Evolutionary conservation across 2,113 vertebrate species (phyloP).

Genomic region (Ceratotherium simum): DNA sequence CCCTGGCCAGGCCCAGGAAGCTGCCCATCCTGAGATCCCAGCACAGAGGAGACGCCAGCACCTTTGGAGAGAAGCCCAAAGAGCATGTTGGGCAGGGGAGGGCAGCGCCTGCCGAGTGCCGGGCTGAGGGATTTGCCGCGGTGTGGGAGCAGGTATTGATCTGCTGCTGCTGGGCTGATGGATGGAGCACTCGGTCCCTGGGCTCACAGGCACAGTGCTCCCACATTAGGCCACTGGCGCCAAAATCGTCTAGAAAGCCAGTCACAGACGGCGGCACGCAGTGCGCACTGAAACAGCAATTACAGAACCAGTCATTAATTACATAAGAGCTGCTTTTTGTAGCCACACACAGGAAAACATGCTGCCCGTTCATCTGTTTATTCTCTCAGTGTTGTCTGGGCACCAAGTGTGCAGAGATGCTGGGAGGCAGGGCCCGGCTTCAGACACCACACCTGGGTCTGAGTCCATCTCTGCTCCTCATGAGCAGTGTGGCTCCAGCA

Average conservation of each 20-base stretch:
- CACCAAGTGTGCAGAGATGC: fast-evolving
- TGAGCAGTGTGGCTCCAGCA: fast-evolving
- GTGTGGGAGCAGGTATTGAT: conserved; percentile 37
- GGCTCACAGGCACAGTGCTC: conserved; percentile 37
- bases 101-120: fast-evolving
- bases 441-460: fast-evolving
- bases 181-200: conserved; percentile 44
- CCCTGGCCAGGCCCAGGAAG: neutral
- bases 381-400: fast-evolving
- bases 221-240: conserved; percentile 72
- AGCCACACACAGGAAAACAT: neutral
- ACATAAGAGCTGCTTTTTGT: conserved; percentile 65
- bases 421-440: fast-evolving
- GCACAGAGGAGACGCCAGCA: fast-evolving
- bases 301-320: conserved; percentile 72
- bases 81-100: fast-evolving
- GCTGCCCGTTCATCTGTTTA: neutral
- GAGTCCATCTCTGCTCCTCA: fast-evolving
- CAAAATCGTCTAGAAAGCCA: conserved; percentile 71
- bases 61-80: neutral
- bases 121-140: fast-evolving
- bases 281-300: conserved; percentile 38
- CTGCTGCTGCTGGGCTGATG: conserved; percentile 19
- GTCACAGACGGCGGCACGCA: neutral
- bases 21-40: neutral